These are phyloP conservation scores for Catotricha subobsoleta DNA, from an alignment of 2,888 invertebrate species.

Conservation along the genomic window DNA sequence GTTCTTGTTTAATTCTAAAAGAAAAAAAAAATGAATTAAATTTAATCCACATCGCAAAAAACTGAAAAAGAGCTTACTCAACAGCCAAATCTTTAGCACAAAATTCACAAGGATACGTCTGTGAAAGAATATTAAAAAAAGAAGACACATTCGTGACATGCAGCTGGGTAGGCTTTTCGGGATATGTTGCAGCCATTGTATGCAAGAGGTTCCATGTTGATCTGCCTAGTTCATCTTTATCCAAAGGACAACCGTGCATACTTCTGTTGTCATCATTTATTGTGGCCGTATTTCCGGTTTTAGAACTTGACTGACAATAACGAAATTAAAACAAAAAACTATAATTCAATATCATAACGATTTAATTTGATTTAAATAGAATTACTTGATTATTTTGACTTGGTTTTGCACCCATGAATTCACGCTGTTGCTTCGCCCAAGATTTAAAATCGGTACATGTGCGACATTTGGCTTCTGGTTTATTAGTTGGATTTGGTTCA, in stretches of 20 bases:
- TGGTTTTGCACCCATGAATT: constrained; percentile 18
- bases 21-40: constrained; percentile 1
- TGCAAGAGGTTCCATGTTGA: constrained; percentile 89
- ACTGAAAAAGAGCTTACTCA: constrained; percentile 46
- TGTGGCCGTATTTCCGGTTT: background rate
- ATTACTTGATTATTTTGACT: background rate
- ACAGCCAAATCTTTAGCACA: constrained; percentile 76
- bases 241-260: constrained; percentile 50
- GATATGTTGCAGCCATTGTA: constrained; percentile 90
- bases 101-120: constrained; percentile 80
- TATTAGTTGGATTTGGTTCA: background rate
- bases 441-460: constrained; percentile 54
- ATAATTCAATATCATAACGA: no score
- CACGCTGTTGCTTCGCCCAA: constrained; percentile 47
- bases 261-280: background rate
- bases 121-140: constrained; percentile 69
- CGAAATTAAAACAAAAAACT: no score
- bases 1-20: constrained; percentile 43
- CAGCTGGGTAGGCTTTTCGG: constrained; percentile 53
- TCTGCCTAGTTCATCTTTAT: constrained; percentile 56
- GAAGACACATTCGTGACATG: constrained; percentile 58
- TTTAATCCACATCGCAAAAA: background rate
- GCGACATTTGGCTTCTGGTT: constrained; percentile 30
- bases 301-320: no score
- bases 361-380: no score